Evolutionary conservation across 2,797 vertebrate species (phyloP).

Genomic region (Lepus oiostolus): DNA sequence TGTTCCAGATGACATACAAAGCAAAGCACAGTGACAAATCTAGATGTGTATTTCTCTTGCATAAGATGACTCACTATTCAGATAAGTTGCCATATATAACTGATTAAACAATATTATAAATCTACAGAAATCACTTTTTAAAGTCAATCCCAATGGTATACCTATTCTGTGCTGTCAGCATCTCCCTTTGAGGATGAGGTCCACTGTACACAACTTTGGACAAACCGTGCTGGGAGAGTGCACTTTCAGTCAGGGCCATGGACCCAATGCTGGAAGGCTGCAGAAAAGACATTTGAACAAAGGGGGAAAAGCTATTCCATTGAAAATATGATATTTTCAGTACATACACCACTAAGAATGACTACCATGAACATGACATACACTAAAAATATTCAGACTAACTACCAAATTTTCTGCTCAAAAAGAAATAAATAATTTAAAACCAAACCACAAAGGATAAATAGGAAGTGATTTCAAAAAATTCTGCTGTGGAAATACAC

Average conservation of each 20-base stretch:
- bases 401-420: slow-evolving; percentile 42
- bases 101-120: slow-evolving; percentile 55
- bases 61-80: slow-evolving; percentile 54
- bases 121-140: slow-evolving; percentile 17
- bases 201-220: slow-evolving; percentile 97
- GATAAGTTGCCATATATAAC: background rate
- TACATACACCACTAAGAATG: background rate
- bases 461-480: slow-evolving; percentile 50
- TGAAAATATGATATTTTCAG: slow-evolving; percentile 51
- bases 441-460: slow-evolving; percentile 53
- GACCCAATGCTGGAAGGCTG: slow-evolving; percentile 98
- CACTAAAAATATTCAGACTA: slow-evolving; percentile 26
- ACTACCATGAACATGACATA: background rate
- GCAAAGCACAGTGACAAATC: slow-evolving; percentile 32
- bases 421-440: slow-evolving; percentile 58
- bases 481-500: slow-evolving; percentile 13
- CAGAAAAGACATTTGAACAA: slow-evolving; percentile 70
- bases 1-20: slow-evolving; percentile 34
- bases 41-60: slow-evolving; percentile 30
- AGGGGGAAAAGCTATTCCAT: slow-evolving; percentile 48
- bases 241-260: slow-evolving; percentile 97
- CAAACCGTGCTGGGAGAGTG: slow-evolving; percentile 96
- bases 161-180: slow-evolving; percentile 98
- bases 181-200: slow-evolving; percentile 97
- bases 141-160: slow-evolving; percentile 78